Evolutionary conservation across 1,140 invertebrate species (phyloP), one percentile per base, ranked within the genome.

Genomic region (Heliconius hermathena): DNA sequence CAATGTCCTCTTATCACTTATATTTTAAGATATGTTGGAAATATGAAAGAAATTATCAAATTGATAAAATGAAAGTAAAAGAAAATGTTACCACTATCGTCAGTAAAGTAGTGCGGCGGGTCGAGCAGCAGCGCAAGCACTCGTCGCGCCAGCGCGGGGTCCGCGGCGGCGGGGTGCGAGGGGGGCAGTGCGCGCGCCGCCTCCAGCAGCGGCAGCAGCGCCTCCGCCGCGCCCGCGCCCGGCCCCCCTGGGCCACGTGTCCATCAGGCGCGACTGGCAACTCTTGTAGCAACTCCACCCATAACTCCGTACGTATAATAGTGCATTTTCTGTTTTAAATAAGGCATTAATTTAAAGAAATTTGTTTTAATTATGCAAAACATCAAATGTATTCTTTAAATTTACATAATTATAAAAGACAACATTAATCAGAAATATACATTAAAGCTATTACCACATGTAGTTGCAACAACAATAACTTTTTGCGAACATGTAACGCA

Each of bases 51-150:
- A 46, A 46, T 46, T 16, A 46, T 36, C 4, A 36, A 6, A 36
- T 36, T 36, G 33, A 46, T 46, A 46, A 16, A 13, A 46, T 13
- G 8, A 46, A 13, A 46, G 3, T 3, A 46, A 46, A 46, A 9
- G 11, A 46, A 33, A 46, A 46, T 46, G 13, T 46, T 71, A 82
- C 88, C 87, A 9, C 81, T 71, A 54, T 86, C 84, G 33, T 87
- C 86, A 13, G 78, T 76, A 72, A 87, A 84, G 83, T 88, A 88
- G 80, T 88, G 83, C 70, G 87, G 86, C 78, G 88, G 87, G 77
- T 87, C 87, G 36, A 82, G 70, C 57, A 87, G 83, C 73, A 82
- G 78, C 52, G 74, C 78, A 33, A 83, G 78, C 71, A 77, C 74
- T 20, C 80, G 79, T 20, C 79, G 83, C 49, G 83, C 81, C 54